A percentile compares a stretch with the other conserved stretches of the same genome.
Conservation (phyloP, 1,140 invertebrate species). For the Maniola jurtina region DNA sequence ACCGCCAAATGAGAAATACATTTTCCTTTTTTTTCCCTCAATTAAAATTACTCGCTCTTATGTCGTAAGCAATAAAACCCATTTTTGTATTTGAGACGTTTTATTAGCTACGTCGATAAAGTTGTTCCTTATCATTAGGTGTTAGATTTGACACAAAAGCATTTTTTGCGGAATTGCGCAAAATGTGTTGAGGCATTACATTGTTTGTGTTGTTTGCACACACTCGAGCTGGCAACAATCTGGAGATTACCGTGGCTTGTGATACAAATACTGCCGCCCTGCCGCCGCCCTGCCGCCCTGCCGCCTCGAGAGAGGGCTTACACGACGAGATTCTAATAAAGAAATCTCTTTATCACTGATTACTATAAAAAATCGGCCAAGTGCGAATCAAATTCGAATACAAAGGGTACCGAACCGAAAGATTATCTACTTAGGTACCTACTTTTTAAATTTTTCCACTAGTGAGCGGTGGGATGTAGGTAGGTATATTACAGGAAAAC, state of each 20-base stretch:
- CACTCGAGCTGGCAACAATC: slow-evolving; percentile 15
- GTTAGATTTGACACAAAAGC: slow-evolving; percentile 25
- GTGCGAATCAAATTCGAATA: too few species aligned
- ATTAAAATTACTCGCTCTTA: neutral
- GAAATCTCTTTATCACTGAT: too few species aligned
- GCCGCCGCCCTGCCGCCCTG: slow-evolving; percentile 20
- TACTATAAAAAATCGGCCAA: too few species aligned
- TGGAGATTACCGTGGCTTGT: slow-evolving; percentile 19
- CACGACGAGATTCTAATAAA: too few species aligned
- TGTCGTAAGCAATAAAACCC: neutral
- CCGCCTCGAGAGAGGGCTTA: too few species aligned
- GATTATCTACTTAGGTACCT: too few species aligned
- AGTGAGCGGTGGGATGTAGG: too few species aligned
- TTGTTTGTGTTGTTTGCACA: slow-evolving; percentile 3
- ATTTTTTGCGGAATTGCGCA: slow-evolving; percentile 29
- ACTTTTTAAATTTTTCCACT: too few species aligned
- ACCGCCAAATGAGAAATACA: neutral
- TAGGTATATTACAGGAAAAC: too few species aligned
- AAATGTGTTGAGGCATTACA: slow-evolving; percentile 15
- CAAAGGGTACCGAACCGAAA: too few species aligned
- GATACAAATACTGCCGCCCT: slow-evolving; percentile 15
- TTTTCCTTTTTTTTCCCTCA: neutral
- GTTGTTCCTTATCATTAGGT: slow-evolving; percentile 18
- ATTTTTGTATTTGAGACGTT: neutral
- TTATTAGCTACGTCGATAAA: neutral